These are phyloP conservation scores for Crenichthys baileyi DNA, from an alignment of 2,797 vertebrate genomes.

Conservation along the genomic window DNA sequence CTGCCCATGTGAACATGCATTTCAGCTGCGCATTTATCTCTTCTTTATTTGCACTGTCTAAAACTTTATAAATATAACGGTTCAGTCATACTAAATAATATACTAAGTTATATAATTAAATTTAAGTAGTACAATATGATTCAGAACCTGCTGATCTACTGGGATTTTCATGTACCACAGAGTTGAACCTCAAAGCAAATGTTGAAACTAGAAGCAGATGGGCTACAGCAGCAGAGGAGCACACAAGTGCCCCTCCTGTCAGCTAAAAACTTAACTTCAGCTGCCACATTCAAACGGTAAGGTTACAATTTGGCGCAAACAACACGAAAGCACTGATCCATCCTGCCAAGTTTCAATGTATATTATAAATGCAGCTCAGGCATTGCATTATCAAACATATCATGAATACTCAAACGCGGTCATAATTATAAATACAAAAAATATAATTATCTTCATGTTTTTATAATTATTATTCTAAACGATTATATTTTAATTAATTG, in stretches of 20 bases:
- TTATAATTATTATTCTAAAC: background rate
- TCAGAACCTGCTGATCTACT: no score
- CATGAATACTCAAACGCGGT: background rate
- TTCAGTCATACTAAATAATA: background rate
- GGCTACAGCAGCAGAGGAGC: no score
- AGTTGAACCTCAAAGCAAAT: no score
- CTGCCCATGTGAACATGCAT: conserved; percentile 13
- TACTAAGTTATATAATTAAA: no score
- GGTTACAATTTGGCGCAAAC: no score
- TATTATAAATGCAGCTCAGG: background rate
- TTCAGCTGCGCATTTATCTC: conserved; percentile 1
- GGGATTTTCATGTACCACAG: no score
- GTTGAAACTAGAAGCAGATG: no score
- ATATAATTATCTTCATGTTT: background rate
- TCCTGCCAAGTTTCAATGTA: background rate
- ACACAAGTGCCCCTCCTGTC: no score
- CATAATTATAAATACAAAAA: background rate
- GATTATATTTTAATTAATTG: background rate
- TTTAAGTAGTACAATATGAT: no score
- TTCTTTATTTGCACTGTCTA: background rate
- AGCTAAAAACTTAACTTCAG: no score
- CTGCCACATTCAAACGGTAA: no score
- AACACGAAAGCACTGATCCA: background rate
- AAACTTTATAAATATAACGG: background rate
- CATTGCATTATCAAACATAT: background rate